Evolutionary conservation across 2,113 vertebrate genomes (phyloP), one percentile per base, ranked within the genome.

Genomic region (Hypomesus transpacificus): DNA sequence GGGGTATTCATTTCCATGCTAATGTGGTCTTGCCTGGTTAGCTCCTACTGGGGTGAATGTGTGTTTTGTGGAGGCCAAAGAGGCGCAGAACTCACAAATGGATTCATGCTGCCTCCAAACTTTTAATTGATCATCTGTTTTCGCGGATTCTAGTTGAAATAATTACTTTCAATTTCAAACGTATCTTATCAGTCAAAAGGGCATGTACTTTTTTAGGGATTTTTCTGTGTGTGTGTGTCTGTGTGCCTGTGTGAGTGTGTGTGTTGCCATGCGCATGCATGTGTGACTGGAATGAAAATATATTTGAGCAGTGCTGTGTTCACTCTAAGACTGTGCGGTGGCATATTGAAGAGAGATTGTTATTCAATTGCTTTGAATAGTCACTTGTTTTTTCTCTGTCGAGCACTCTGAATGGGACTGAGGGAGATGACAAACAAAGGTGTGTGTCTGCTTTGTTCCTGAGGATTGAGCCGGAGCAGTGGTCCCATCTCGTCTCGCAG

Each of bases 341-440:
- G 66, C 65, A 70, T 59, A 61, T 76, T 80, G 59, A 61, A 62
- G 74, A 68, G 71, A 77, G 71, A 61, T 51, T 70, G 20, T 61
- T 82, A 68, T 67, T 74, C 53, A 66, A 69, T 67, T 75, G 66
- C 14, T 79, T 60, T 81, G 56, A 17, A 21, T 68, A 68, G 75
- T 74, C 80, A 70, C 65, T 18, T 18, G 53, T 16, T 56, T 56
- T 16, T 16, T 16, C 31, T 34, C 31, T 34, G 31, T 7, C 3
- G 7, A 34, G 7, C 39, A 7, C 39, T 46, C 39, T 46, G 39
- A 46, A 46, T 46, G 39, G 39, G 39, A 46, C 9, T 46, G 39
- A 46, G 39, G 9, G 39, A 46, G 9, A 11, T 46, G 39, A 46
- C 39, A 46, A 46, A 46, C 50, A 24, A 21, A 69, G 71, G 34